Conservation (phyloP, 2,113 vertebrate genomes). For the Hemicordylus capensis region DNA sequence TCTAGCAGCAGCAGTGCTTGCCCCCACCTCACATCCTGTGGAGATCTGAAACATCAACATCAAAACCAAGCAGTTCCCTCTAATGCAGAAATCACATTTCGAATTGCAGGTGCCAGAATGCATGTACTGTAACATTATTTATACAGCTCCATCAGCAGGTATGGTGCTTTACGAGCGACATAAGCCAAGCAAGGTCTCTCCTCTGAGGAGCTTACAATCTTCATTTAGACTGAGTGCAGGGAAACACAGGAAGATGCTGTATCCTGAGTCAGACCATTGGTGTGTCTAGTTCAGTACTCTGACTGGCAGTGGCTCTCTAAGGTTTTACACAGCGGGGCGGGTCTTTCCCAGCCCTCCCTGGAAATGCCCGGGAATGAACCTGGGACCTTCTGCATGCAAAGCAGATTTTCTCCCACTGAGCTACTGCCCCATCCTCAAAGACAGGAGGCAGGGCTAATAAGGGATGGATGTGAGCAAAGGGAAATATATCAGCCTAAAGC, state of each 20-base stretch:
- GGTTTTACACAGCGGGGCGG: too few species aligned
- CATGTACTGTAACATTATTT: background rate
- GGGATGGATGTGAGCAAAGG: background rate
- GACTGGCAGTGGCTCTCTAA: too few species aligned
- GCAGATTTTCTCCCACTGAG: too few species aligned
- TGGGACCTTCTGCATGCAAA: too few species aligned
- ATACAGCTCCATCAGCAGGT: background rate
- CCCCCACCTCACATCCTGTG: background rate
- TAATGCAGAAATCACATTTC: background rate
- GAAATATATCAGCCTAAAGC: background rate
- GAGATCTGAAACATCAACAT: background rate
- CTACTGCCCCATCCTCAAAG: too few species aligned
- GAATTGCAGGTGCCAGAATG: background rate
- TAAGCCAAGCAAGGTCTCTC: background rate
- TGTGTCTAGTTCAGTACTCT: too few species aligned
- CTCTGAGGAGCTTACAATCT: background rate
- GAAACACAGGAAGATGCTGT: background rate
- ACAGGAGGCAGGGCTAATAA: background rate
- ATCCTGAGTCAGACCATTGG: too few species aligned
- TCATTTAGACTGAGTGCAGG: background rate
- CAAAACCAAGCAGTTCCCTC: background rate
- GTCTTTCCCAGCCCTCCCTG: too few species aligned
- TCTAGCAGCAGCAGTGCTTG: background rate
- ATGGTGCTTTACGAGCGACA: background rate
- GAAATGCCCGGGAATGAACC: too few species aligned